These are phyloP conservation scores for Sarotherodon lohbergeri DNA, from an alignment of 2,113 vertebrate genomes.

Conservation along the genomic window DNA sequence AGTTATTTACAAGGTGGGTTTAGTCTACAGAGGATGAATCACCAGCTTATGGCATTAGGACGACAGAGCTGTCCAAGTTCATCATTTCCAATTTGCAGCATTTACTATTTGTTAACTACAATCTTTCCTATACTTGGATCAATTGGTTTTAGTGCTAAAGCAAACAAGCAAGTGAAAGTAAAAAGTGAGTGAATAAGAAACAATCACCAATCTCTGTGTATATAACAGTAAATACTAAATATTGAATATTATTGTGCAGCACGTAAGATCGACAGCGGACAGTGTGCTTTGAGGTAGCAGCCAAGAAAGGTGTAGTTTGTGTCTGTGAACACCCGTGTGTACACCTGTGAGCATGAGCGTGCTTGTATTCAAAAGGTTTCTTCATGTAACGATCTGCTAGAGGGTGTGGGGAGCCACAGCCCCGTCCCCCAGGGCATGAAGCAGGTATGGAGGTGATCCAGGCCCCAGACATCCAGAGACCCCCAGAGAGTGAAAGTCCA, in stretches of 20 bases:
- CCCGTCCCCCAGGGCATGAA: not conserved
- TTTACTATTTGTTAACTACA: not conserved
- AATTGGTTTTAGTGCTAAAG: not conserved
- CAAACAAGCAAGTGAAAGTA: not conserved
- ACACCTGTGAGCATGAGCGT: not conserved
- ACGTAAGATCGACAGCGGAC: not conserved
- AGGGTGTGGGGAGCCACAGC: not conserved
- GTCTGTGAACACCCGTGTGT: not conserved
- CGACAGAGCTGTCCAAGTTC: not conserved
- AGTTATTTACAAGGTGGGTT: not conserved
- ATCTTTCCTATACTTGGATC: not conserved
- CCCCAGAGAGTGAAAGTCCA: too few species aligned
- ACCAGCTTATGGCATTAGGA: not conserved
- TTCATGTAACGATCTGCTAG: not conserved
- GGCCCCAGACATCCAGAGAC: not conserved
- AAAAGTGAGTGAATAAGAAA: not conserved
- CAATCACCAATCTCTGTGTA: not conserved
- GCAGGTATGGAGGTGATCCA: not conserved
- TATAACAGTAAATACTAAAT: not conserved
- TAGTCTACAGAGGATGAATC: not conserved
- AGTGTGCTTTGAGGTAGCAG: not conserved
- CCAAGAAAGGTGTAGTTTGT: not conserved
- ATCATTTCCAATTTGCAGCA: not conserved
- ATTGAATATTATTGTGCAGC: not conserved
- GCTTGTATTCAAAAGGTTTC: not conserved